Evolutionary conservation across 2,113 vertebrate genomes (phyloP), one percentile per base, ranked within the genome.

Genomic region (Gymnocephalus cernua): DNA sequence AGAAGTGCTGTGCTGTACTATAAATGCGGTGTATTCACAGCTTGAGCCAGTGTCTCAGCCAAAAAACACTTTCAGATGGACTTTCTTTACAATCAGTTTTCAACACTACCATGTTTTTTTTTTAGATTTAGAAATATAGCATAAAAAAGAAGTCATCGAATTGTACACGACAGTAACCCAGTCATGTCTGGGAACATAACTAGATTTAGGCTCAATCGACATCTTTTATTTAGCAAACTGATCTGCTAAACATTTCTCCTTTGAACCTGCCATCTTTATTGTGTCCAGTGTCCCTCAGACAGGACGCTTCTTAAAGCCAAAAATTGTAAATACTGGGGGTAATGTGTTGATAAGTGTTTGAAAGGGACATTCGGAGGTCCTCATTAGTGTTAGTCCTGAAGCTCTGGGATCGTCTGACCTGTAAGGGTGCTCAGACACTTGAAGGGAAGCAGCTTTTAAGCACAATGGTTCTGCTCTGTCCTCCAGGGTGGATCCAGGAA

Each of bases 371-470:
- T 74, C 79, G 51, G 66, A 54, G 12, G 35, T 64, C 19, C 8
- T 73, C 32, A 10, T 59, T 58, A 63, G 16, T 68, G 19, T 50
- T 58, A 47, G 38, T 32, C 18, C 4, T 50, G 65, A 44, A 54
- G 45, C 65, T 80, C 74, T 75, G 85, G 63, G 44, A 68, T 74
- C 21, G 8, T 48, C 69, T 61, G 63, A 66, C 32, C 68, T 59
- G 57, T 38, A 10, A 79, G 68, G 62, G n/a, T 70, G 75, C 81
- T 75, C 41, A 2, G 25, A 69, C 56, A 45, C 62, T 38, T 77
- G 4, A 70, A 62, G 62, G 58, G 68, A 80, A 71, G 47, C 70
- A 66, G 74, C 71, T 88, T 74, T 41, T 16, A 77, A 77, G 62
- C 73, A 81, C 50, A 80, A 41, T 11, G 10, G 38, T 41, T 41